Conservation (phyloP, 2,888 invertebrate genomes). For the Diogma glabrata region DNA sequence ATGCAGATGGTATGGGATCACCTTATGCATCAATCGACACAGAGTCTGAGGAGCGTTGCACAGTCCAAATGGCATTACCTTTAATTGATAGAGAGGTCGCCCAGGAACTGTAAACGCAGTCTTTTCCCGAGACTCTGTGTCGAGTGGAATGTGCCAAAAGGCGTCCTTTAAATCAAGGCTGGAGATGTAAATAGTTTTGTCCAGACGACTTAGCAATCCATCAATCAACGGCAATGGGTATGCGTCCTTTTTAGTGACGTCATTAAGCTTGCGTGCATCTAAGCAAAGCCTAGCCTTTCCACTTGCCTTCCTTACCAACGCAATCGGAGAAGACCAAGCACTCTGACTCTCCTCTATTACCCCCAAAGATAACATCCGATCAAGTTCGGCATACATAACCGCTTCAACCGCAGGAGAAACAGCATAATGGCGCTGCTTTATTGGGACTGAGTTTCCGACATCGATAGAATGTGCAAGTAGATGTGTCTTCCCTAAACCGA, state of each 20-base stretch:
- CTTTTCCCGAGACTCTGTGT: conserved; percentile 14
- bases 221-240: conserved; percentile 14
- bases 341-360: neutral
- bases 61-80: neutral
- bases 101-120: conserved; percentile 21
- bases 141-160: conserved; percentile 16
- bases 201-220: conserved; percentile 21
- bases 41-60: neutral
- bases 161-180: conserved; percentile 22
- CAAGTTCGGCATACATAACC: conserved; percentile 21
- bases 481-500: conserved; percentile 16
- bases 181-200: conserved; percentile 21
- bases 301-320: too few species aligned
- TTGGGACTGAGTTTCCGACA: conserved; percentile 14
- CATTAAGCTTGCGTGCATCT: too few species aligned
- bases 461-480: conserved; percentile 16
- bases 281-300: too few species aligned
- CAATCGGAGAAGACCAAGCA: too few species aligned
- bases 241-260: conserved; percentile 19
- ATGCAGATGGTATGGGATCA: neutral
- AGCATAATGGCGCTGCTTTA: conserved; percentile 18
- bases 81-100: neutral
- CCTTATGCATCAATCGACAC: neutral
- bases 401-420: conserved; percentile 18
- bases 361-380: conserved; percentile 16